Evolutionary conservation across 2,797 vertebrate genomes (phyloP).

Genomic region (Leptatherina wallacei): DNA sequence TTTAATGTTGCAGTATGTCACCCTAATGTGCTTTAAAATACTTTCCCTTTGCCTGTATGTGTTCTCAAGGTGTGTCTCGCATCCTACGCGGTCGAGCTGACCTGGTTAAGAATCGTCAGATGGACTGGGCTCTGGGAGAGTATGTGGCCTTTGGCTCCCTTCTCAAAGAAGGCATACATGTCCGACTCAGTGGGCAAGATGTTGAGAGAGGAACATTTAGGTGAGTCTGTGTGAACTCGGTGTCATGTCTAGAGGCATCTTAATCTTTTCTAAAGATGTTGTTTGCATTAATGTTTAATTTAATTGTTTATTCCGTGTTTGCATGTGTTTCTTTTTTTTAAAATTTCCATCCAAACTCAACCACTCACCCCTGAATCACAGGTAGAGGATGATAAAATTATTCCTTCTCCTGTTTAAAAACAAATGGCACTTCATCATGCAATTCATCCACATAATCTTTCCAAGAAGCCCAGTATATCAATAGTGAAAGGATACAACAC

Average conservation of each 20-base stretch:
- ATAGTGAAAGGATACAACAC: not conserved
- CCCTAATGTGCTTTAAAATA: slow-evolving; percentile 19
- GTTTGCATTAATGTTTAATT: not conserved
- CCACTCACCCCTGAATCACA: no score
- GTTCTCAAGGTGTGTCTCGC: slow-evolving; percentile 83
- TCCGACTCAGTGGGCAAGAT: slow-evolving; percentile 92
- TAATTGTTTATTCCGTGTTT: not conserved
- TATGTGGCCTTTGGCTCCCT: slow-evolving; percentile 94
- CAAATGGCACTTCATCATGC: not conserved
- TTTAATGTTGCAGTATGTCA: not conserved
- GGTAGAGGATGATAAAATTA: no score
- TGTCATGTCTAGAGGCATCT: not conserved
- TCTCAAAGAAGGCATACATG: slow-evolving; percentile 93
- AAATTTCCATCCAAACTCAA: not conserved
- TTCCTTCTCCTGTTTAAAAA: not conserved
- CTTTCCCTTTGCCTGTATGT: slow-evolving; percentile 16
- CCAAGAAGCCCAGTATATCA: not conserved
- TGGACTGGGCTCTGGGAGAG: slow-evolving; percentile 94
- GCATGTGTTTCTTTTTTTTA: not conserved
- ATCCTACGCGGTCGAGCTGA: slow-evolving; percentile 88
- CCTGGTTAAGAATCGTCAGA: slow-evolving; percentile 88
- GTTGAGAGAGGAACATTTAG: slow-evolving; percentile 94
- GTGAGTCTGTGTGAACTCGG: slow-evolving; percentile 66
- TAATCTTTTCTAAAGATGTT: not conserved
- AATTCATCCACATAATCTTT: not conserved